phyloP scores from a whole-genome alignment of 1,140 invertebrate species.

The Drosophila rufa region DNA sequence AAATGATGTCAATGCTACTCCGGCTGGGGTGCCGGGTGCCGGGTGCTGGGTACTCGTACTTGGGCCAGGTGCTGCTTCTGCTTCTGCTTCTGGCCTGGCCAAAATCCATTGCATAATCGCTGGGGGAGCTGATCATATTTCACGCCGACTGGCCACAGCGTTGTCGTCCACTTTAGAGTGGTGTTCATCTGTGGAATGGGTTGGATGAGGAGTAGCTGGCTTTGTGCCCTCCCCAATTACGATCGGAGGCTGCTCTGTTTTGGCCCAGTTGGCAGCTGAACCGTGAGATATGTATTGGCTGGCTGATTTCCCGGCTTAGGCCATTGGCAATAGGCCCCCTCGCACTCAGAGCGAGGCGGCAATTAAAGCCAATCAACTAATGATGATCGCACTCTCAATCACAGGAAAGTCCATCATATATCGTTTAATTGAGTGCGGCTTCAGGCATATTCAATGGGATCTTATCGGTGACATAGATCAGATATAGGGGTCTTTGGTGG shows the following conservation, averaged over 20 bases:
- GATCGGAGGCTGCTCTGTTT: conserved; percentile 65
- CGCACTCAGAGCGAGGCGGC: neutral
- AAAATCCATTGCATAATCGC: conserved; percentile 73
- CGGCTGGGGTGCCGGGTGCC: conserved; percentile 22
- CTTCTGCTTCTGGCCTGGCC: conserved; percentile 4
- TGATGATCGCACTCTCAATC: conserved; percentile 44
- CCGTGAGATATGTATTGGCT: conserved; percentile 74
- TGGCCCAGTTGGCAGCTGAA: conserved; percentile 67
- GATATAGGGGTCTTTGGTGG: too few species aligned
- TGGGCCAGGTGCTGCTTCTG: neutral
- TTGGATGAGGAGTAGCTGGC: conserved; percentile 3
- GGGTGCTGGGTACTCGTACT: conserved; percentile 2
- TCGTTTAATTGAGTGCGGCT: conserved; percentile 2
- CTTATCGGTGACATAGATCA: conserved; percentile 14
- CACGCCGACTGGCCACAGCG: conserved; percentile 65
- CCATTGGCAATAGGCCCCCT: conserved; percentile 19
- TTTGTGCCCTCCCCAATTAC: conserved; percentile 73
- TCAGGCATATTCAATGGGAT: neutral
- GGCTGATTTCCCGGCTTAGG: conserved; percentile 29
- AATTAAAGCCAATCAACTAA: conserved; percentile 71
- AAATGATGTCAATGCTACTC: conserved; percentile 83
- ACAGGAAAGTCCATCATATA: neutral
- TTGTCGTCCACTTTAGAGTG: conserved; percentile 68
- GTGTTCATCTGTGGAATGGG: conserved; percentile 41
- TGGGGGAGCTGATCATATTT: conserved; percentile 69